phyloP scores from a whole-genome alignment of 2,797 vertebrate species.

The Macroramphosus scolopax region DNA sequence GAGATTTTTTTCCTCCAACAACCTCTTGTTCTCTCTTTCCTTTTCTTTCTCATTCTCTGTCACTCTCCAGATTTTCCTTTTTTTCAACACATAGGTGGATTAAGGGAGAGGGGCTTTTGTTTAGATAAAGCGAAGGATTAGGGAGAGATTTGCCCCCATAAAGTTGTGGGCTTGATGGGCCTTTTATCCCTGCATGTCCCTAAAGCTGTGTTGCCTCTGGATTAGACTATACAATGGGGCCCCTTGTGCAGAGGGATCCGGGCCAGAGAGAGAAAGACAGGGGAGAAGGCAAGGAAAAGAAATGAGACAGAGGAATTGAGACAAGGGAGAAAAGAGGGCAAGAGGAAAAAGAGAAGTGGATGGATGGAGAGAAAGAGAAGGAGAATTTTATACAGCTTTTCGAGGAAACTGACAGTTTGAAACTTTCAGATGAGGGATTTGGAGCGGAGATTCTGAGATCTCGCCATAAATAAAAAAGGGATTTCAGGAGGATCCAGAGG shows the following conservation, averaged over 20 bases:
- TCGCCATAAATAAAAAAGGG: constrained; percentile 77
- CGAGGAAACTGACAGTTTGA: constrained; percentile 73
- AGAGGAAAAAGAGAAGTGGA: constrained; percentile 59
- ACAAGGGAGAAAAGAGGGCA: constrained; percentile 58
- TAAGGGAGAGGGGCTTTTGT: constrained; percentile 86
- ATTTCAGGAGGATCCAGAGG: constrained; percentile 70
- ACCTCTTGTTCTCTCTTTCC: constrained; percentile 55
- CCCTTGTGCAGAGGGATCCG: constrained; percentile 91
- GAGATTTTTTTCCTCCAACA: constrained; percentile 65
- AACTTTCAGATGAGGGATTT: constrained; percentile 80
- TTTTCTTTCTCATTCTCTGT: constrained; percentile 45
- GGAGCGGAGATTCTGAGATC: constrained; percentile 72
- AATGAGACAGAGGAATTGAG: constrained; percentile 63
- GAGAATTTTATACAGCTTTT: constrained; percentile 74
- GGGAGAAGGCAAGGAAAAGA: constrained; percentile 62
- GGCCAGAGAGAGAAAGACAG: constrained; percentile 76
- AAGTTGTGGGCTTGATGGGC: constrained; percentile 95
- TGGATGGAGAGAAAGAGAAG: constrained; percentile 41
- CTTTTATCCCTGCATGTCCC: constrained; percentile 98
- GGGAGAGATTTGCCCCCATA: constrained; percentile 95
- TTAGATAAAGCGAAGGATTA: constrained; percentile 98
- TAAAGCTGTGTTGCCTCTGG: constrained; percentile 96
- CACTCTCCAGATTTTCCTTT: constrained; percentile 59
- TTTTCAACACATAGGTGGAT: constrained; percentile 79
- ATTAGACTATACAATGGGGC: constrained; percentile 96